Evolutionary conservation across 2,888 invertebrate genomes (phyloP), one percentile per base, ranked within the genome.

Genomic region (Microctonus aethiopoides): DNA sequence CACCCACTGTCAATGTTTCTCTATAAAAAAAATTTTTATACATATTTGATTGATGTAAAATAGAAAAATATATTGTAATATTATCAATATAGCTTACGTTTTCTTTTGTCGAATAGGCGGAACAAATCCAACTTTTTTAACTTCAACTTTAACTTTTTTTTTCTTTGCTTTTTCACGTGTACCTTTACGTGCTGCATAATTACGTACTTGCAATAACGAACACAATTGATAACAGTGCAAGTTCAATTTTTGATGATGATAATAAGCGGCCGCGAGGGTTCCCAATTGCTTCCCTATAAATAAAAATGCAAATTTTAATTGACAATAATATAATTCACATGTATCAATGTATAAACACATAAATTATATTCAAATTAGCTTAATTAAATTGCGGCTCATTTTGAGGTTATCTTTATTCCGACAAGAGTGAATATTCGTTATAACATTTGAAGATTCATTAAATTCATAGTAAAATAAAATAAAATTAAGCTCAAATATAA

Each of bases 151-250:
- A 32, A 93, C 92, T 87, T 94, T 94, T 79, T 92, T 86, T 67
- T 93, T 93, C 63, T 90, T 90, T 34, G 91, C 92, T 78, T 91
- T 92, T 62, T 93, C 92, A 61, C 93, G 94, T 2, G 95, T 95
- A 63, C 95, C 94, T 86, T 93, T 95, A 73, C 95, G 90, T 0
- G 95, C 95, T 4, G 95, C 94, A 87, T 92, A 93, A 75, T 88
- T 78, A 62, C 87, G 79, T 13, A 75, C 72, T 77, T 84, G 86
- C 24, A 79, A 51, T 39, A 79, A 76, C 32, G 76, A 72, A 59
- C 71, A 73, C 9, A 67, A 57, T 34, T 68, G 71, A 11, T 54
- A 9, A 22, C 67, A 71, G 51, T 68, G 67, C 11, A 61, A 34
- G 51, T 69, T 70, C 9, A 76, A 67, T 16, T 67, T 64, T 9